phyloP scores from a whole-genome alignment of 1,140 invertebrate species.

The Thaumatotibia leucotreta region DNA sequence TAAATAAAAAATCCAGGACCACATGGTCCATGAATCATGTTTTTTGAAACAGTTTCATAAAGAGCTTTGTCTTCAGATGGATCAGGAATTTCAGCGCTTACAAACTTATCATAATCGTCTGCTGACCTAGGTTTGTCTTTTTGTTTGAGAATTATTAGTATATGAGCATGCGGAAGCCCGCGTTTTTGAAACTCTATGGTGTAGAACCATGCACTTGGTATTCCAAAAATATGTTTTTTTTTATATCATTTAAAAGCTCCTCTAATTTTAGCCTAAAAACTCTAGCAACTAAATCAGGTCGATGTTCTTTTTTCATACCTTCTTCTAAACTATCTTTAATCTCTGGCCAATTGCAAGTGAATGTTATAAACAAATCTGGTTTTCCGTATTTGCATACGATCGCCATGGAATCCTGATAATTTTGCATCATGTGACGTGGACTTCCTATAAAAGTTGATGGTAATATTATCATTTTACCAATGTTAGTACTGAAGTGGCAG shows the following conservation, averaged over 20 bases:
- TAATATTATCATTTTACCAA: slow-evolving; percentile 30
- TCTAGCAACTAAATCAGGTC: slow-evolving; percentile 21
- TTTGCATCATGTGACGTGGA: slow-evolving; percentile 35
- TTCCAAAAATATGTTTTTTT: slow-evolving; percentile 34
- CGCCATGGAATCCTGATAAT: slow-evolving; percentile 42
- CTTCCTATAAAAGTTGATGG: slow-evolving; percentile 33
- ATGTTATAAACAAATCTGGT: slow-evolving; percentile 58
- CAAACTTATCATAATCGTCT: slow-evolving; percentile 52
- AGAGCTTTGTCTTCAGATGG: slow-evolving; percentile 41
- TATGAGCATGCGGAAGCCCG: slow-evolving; percentile 32
- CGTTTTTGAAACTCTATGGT: slow-evolving; percentile 37
- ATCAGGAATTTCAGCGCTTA: slow-evolving; percentile 71
- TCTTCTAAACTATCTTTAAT: slow-evolving; percentile 26
- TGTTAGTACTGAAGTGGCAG: too few relatives aligned
- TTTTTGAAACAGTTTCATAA: slow-evolving; percentile 42
- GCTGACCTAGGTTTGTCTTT: slow-evolving; percentile 33
- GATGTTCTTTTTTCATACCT: slow-evolving; percentile 19
- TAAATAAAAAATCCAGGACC: slow-evolving; percentile 27
- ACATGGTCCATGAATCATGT: slow-evolving; percentile 64
- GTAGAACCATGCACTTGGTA: slow-evolving; percentile 27
- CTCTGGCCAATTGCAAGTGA: slow-evolving; percentile 67
- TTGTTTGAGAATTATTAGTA: slow-evolving; percentile 32
- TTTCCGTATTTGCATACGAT: slow-evolving; percentile 58
- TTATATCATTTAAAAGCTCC: slow-evolving; percentile 20
- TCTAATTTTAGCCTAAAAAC: slow-evolving; percentile 21